A percentile compares a stretch with the other conserved stretches of the same genome.
Conservation (phyloP, 2,888 invertebrate genomes). For the Orthosia cruda region DNA sequence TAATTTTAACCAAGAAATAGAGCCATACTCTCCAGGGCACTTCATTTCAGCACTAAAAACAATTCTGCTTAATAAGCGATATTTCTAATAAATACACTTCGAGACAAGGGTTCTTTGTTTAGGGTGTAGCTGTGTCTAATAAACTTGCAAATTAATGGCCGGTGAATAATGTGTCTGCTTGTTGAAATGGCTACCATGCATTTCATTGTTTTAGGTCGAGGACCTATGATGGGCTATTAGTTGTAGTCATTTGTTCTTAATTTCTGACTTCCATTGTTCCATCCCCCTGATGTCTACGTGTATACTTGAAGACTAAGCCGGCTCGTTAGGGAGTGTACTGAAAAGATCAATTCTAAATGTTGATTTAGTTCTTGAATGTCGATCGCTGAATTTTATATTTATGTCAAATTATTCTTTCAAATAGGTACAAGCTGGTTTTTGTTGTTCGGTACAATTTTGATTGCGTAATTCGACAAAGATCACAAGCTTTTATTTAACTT, state of each 20-base stretch:
- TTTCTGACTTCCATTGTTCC: constrained; percentile 27
- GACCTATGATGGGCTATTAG: constrained; percentile 18
- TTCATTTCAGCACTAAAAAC: constrained; percentile 18
- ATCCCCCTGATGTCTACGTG: background rate
- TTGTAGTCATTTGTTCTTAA: constrained; percentile 19
- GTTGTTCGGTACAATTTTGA: no score
- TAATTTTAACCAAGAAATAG: background rate
- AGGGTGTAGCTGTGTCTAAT: constrained; percentile 31
- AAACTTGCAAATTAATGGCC: constrained; percentile 50
- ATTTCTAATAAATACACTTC: constrained; percentile 50
- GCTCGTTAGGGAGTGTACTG: background rate
- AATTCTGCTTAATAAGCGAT: constrained; percentile 35
- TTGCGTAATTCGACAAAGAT: no score
- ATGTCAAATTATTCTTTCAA: no score
- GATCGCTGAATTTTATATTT: no score
- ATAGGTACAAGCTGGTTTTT: no score
- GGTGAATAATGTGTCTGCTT: constrained; percentile 56
- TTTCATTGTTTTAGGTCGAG: constrained; percentile 49
- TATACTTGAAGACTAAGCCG: background rate
- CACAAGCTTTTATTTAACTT: no score
- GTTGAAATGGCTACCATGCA: constrained; percentile 48
- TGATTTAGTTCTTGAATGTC: background rate
- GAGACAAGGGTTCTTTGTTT: constrained; percentile 54
- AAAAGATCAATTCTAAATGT: background rate
- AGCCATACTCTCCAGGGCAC: background rate